phyloP scores from a whole-genome alignment of 2,113 vertebrate genomes.

The Ahaetulla prasina region DNA sequence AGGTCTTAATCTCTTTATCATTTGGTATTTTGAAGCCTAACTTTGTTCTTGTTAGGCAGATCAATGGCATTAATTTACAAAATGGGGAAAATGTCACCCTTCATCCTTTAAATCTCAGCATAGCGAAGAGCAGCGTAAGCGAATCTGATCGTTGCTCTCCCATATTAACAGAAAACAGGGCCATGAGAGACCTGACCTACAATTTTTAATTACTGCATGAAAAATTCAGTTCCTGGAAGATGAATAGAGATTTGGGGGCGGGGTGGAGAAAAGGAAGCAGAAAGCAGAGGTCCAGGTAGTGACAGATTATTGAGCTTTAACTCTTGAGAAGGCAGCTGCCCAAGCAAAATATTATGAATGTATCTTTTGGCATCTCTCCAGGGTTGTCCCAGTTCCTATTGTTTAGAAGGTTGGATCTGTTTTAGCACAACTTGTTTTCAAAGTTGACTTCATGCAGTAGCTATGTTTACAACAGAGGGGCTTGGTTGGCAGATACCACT shows the following conservation, averaged over 20 bases:
- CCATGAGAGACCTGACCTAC: conserved; percentile 93
- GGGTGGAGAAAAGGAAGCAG: conserved; percentile 38
- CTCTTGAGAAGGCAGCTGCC: conserved; percentile 55
- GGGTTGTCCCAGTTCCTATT: not conserved
- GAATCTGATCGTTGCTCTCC: conserved; percentile 74
- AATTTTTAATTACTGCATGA: conserved; percentile 96
- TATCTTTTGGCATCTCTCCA: not conserved
- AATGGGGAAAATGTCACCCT: conserved; percentile 93
- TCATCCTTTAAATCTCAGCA: conserved; percentile 88
- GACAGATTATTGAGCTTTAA: conserved; percentile 63
- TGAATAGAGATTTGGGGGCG: conserved; percentile 70
- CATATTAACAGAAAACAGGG: conserved; percentile 82
- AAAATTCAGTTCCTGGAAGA: conserved; percentile 85
- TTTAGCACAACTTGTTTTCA: not conserved
- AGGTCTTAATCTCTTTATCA: conserved; percentile 96
- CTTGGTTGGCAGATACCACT: no score
- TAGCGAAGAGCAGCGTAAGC: conserved; percentile 76
- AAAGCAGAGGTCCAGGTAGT: conserved; percentile 68
- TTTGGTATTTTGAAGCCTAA: conserved; percentile 95
- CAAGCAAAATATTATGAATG: not conserved
- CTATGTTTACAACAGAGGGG: not conserved
- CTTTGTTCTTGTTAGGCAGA: conserved; percentile 96
- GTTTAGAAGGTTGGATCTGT: not conserved
- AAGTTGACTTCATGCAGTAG: not conserved
- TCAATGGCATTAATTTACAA: conserved; percentile 98